Conservation (phyloP, 2,797 vertebrate genomes). For the Lagocephalus sceleratus region DNA sequence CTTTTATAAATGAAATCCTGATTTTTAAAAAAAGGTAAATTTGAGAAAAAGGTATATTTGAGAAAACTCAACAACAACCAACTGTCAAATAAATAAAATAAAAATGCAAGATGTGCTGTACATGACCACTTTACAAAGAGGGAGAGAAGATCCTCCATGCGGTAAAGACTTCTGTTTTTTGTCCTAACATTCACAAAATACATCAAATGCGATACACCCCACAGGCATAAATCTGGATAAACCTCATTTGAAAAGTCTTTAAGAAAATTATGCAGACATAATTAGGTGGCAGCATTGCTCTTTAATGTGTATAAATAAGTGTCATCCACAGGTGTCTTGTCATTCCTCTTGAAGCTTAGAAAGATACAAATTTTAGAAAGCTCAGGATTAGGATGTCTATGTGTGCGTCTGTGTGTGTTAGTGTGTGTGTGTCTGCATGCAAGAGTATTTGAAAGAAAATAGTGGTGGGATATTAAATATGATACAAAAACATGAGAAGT, state of each 20-base stretch:
- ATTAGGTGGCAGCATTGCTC: constrained; percentile 43
- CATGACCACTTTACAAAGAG: no score
- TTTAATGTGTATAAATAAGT: constrained; percentile 56
- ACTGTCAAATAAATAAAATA: no score
- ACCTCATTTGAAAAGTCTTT: constrained; percentile 45
- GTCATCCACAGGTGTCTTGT: constrained; percentile 49
- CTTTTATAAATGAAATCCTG: no score
- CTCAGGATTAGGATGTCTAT: constrained; percentile 49
- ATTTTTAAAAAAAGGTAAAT: no score
- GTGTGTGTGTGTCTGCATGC: constrained; percentile 9
- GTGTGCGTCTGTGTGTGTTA: constrained; percentile 15
- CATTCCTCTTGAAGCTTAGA: constrained; percentile 46
- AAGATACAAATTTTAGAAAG: constrained; percentile 50
- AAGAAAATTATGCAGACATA: constrained; percentile 50
- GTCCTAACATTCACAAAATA: no score
- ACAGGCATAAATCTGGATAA: constrained; percentile 50
- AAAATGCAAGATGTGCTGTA: no score
- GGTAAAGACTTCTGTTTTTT: no score
- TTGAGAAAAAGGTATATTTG: no score
- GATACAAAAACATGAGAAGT: neutral
- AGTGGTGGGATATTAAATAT: constrained; percentile 10
- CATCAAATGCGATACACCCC: neutral
- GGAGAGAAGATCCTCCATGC: no score
- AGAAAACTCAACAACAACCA: no score
- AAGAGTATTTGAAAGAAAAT: constrained; percentile 1